phyloP scores from a whole-genome alignment of 2,797 vertebrate species.

The Hydrophis major region DNA sequence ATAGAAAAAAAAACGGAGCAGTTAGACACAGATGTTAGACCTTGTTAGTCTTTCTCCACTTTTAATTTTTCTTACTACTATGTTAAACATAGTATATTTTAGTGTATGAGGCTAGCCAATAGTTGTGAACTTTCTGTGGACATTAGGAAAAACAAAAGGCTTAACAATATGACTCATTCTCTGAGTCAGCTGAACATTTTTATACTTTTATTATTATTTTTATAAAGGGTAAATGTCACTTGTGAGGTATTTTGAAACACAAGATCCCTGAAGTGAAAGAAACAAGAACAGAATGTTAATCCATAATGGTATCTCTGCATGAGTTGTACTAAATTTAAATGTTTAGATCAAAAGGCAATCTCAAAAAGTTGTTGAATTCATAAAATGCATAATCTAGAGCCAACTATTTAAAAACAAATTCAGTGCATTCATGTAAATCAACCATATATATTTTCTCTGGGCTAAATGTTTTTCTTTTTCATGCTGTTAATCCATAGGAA shows the following conservation, averaged over 20 bases:
- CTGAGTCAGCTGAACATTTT: background rate
- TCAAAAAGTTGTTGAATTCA: background rate
- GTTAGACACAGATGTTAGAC: background rate
- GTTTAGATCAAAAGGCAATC: background rate
- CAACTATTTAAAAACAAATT: background rate
- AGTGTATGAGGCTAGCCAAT: background rate
- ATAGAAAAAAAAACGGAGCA: background rate
- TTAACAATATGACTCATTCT: background rate
- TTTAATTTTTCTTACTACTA: background rate
- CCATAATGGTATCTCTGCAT: background rate
- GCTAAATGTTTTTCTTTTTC: constrained; percentile 6
- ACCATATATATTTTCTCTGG: background rate
- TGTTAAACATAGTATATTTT: background rate
- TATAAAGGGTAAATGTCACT: background rate
- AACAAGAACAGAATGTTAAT: constrained; percentile 23
- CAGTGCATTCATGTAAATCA: background rate
- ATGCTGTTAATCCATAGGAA: background rate
- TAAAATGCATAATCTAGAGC: background rate
- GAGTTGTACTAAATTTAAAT: background rate
- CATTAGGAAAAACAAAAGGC: background rate
- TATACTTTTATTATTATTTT: background rate
- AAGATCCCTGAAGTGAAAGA: background rate
- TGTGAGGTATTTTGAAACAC: background rate
- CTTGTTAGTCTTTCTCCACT: background rate
- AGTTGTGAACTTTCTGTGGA: background rate